Conservation (phyloP, 92 coral and sea anemone genomes). For the Heliopora coerulea region DNA sequence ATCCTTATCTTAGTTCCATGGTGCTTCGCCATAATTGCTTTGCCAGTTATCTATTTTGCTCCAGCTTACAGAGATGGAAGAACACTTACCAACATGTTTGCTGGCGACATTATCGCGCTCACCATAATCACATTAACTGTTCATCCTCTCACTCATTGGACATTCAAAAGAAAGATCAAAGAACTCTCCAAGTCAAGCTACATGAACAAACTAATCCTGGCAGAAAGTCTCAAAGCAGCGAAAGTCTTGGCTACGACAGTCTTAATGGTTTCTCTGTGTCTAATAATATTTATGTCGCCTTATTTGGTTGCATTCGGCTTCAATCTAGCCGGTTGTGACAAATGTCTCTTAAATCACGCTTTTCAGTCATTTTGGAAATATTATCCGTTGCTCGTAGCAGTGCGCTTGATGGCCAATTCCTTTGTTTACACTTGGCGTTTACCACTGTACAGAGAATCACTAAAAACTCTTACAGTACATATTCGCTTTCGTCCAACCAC, state of each 20-base stretch:
- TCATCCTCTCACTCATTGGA: conserved; percentile 31
- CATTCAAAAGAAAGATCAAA: conserved; percentile 8
- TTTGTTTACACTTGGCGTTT: conserved; percentile 34
- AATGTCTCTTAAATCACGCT: conserved; percentile 12
- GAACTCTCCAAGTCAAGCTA: background rate
- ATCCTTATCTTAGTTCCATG: conserved; percentile 10
- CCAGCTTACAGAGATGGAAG: background rate
- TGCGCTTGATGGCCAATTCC: conserved; percentile 18
- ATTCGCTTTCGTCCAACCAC: background rate
- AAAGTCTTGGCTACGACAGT: conserved; percentile 29
- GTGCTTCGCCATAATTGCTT: conserved; percentile 29
- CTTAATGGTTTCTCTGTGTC: conserved; percentile 26
- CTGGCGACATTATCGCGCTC: conserved; percentile 18
- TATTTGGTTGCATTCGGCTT: conserved; percentile 26
- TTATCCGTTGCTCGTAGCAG: conserved; percentile 14
- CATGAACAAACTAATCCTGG: background rate
- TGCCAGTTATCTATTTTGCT: conserved; percentile 28
- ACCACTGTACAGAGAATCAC: conserved; percentile 31
- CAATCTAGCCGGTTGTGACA: conserved; percentile 13
- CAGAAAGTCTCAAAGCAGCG: conserved; percentile 19
- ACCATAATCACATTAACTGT: conserved; percentile 5
- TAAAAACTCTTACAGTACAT: background rate
- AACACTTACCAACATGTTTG: conserved; percentile 15
- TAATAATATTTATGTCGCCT: background rate
- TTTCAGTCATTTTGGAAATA: conserved; percentile 26